Percentiles rank a stretch among this genome's conserved stretches.
Conservation (phyloP, 2,113 vertebrate genomes). For the Salminus brasiliensis region DNA sequence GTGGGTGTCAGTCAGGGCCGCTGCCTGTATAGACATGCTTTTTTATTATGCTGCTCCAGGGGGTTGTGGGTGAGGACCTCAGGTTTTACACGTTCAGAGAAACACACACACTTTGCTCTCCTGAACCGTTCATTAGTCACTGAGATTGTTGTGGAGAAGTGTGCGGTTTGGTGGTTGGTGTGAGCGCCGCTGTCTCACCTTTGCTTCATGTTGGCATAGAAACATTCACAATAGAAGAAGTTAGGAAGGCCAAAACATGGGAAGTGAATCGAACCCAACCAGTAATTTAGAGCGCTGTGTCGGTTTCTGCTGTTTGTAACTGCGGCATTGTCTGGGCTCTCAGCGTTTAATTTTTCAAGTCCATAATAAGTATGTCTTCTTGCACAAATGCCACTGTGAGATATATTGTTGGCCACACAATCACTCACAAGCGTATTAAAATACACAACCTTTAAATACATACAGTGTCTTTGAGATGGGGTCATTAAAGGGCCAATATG, state of each 20-base stretch:
- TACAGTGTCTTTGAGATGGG: neutral
- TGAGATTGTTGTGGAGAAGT: neutral
- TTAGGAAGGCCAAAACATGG: neutral
- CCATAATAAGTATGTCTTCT: neutral
- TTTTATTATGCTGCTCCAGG: neutral
- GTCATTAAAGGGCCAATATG: neutral
- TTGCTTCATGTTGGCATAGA: neutral
- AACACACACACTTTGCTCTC: neutral
- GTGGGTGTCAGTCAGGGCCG: neutral
- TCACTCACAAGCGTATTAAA: neutral
- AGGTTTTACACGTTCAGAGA: neutral
- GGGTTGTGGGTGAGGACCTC: neutral
- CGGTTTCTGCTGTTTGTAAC: conserved; percentile 8
- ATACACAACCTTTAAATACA: neutral
- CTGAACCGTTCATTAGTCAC: neutral
- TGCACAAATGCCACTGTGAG: neutral
- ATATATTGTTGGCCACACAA: neutral
- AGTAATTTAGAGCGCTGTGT: conserved; percentile 1
- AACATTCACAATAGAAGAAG: neutral
- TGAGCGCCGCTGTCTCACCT: neutral
- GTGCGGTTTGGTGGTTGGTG: neutral
- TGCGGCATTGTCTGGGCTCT: neutral
- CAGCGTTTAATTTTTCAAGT: neutral
- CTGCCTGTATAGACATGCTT: conserved; percentile 6
- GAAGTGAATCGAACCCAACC: neutral